A percentile compares a stretch with the other conserved stretches of the same genome.
Evolutionary conservation across 2,113 vertebrate genomes (phyloP).

Genomic region (Macrotis lagotis): DNA sequence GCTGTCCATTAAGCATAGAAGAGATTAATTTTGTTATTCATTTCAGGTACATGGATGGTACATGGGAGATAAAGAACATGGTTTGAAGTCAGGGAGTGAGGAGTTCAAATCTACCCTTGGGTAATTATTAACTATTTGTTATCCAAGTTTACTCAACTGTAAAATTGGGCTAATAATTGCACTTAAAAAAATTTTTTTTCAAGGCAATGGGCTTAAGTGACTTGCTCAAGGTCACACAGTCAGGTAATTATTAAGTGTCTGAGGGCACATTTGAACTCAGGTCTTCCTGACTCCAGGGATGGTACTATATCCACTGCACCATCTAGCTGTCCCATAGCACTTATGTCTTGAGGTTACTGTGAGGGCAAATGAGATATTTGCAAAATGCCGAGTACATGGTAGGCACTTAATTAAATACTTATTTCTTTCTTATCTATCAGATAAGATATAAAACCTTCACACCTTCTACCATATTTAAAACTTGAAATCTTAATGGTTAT

Average conservation of each 20-base stretch:
- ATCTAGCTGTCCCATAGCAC: too few relatives aligned
- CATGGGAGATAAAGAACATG: background rate
- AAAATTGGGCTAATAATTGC: background rate
- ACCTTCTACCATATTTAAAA: background rate
- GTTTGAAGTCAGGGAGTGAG: background rate
- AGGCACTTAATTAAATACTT: background rate
- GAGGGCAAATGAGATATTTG: background rate
- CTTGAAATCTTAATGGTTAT: background rate
- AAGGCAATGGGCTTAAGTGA: too few relatives aligned
- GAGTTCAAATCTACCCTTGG: background rate
- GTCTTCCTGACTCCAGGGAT: too few relatives aligned
- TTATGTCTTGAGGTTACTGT: background rate
- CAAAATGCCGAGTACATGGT: background rate
- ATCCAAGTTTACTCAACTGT: background rate
- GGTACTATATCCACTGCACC: too few relatives aligned
- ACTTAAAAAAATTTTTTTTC: too few relatives aligned
- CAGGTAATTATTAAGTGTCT: too few relatives aligned
- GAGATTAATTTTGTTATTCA: background rate
- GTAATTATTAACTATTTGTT: background rate
- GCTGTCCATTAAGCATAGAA: background rate
- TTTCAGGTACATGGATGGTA: background rate
- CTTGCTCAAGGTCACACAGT: too few relatives aligned
- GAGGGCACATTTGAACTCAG: too few relatives aligned
- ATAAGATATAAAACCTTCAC: background rate
- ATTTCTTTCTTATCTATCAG: background rate